Conservation (phyloP, 2,888 invertebrate species). For the Xiphydria camelus region DNA sequence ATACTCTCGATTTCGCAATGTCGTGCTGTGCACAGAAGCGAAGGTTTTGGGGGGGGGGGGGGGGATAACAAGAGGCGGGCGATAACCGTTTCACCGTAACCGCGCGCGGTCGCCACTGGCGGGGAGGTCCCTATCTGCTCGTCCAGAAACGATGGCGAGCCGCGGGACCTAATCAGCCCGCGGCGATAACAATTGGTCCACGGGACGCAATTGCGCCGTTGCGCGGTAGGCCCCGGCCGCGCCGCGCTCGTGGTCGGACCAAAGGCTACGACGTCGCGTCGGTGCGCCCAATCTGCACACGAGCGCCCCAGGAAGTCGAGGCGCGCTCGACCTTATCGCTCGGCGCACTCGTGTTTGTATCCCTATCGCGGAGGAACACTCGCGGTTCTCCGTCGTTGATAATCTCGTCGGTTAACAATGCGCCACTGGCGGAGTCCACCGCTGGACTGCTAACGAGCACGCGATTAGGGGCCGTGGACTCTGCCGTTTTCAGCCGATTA, state of each 20-base stretch:
- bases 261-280: constrained; percentile 15
- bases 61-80: no score
- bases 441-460: not conserved
- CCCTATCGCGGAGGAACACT: constrained; percentile 38
- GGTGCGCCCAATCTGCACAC: constrained; percentile 11
- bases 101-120: no score
- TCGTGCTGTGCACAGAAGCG: no score
- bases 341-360: constrained; percentile 40
- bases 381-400: constrained; percentile 30
- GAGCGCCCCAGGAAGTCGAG: constrained; percentile 47
- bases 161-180: constrained; percentile 28
- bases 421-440: constrained; percentile 27
- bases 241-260: no score
- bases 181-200: constrained; percentile 27
- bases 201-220: constrained; percentile 25
- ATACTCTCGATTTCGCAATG: no score
- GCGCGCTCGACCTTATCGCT: constrained; percentile 40
- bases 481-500: no score
- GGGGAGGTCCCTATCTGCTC: no score
- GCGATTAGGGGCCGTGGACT: not conserved
- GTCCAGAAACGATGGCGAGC: no score
- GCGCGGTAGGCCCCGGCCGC: constrained; percentile 10
- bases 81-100: no score
- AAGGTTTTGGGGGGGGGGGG: no score
- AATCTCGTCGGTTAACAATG: constrained; percentile 34